phyloP scores from a whole-genome alignment of 35 echinoderm and acorn worm genomes.

The Acanthaster planci region DNA sequence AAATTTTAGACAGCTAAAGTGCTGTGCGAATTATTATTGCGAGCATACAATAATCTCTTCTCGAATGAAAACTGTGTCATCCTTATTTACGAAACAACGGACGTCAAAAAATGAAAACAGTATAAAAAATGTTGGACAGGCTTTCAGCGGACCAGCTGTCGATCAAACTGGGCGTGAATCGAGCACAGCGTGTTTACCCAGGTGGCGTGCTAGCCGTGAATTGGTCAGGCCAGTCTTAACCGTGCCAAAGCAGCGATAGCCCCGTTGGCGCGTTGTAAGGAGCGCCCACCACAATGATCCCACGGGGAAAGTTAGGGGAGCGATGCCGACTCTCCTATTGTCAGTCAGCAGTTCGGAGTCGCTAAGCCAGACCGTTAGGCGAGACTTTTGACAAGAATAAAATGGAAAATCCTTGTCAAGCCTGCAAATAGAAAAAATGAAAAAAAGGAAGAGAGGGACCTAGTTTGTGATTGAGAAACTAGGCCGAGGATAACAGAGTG shows the following conservation, averaged over 20 bases:
- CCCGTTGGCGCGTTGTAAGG: background rate
- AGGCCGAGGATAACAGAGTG: background rate
- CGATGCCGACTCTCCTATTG: background rate
- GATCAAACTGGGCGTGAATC: background rate
- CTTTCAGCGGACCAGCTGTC: background rate
- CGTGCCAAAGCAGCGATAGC: background rate
- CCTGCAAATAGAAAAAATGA: too few relatives aligned
- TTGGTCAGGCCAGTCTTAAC: background rate
- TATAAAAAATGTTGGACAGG: constrained; percentile 3
- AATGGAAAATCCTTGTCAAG: background rate
- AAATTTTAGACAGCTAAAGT: too few relatives aligned
- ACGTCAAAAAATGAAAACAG: background rate
- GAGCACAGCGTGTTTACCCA: background rate
- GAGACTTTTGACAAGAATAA: constrained; percentile 22
- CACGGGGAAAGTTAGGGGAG: constrained; percentile 1
- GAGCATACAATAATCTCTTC: too few relatives aligned
- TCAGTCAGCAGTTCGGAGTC: constrained; percentile 12
- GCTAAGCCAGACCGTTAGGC: constrained; percentile 11
- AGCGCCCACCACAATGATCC: constrained; percentile 5
- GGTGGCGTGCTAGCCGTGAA: background rate
- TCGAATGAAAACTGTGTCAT: constrained; percentile 18
- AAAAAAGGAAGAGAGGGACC: background rate
- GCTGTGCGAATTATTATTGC: too few relatives aligned
- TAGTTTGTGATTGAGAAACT: background rate
- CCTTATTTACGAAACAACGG: constrained; percentile 7